Conservation (phyloP, 1,140 invertebrate genomes). For the Conus betulinus region DNA sequence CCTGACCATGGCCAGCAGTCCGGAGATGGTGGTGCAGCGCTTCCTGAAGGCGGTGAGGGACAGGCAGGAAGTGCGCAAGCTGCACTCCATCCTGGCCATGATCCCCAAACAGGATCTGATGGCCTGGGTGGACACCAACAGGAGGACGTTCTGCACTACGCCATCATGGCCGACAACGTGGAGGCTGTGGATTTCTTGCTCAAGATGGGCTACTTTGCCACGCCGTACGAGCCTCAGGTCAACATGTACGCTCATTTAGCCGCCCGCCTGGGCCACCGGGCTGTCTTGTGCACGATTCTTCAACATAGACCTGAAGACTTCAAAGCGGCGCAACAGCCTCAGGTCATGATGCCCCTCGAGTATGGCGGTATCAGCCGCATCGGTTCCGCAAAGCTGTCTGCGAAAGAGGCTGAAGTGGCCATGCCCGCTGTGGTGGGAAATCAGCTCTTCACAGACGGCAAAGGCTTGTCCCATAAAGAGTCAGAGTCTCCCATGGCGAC, state of each 20-base stretch:
- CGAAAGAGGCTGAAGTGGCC: too few relatives aligned
- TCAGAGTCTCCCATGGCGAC: too few relatives aligned
- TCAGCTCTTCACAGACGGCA: background rate
- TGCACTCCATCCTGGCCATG: conserved; percentile 24
- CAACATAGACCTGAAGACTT: conserved; percentile 55
- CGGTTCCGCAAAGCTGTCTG: background rate
- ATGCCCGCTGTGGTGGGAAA: background rate
- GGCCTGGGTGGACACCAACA: conserved; percentile 51
- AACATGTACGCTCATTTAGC: conserved; percentile 56
- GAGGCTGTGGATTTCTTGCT: conserved; percentile 53
- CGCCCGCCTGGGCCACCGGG: conserved; percentile 46
- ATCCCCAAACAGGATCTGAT: conserved; percentile 48
- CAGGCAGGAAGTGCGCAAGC: background rate
- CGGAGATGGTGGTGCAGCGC: background rate
- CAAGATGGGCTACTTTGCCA: conserved; percentile 49
- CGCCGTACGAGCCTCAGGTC: conserved; percentile 45
- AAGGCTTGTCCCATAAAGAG: too few relatives aligned
- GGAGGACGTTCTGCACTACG: conserved; percentile 56
- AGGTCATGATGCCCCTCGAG: background rate
- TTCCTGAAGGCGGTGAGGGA: conserved; percentile 12
- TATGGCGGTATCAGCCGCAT: background rate
- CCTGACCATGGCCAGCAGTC: background rate
- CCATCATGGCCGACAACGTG: conserved; percentile 51
- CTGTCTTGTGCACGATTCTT: conserved; percentile 45
- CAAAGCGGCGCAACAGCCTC: conserved; percentile 38